Evolutionary conservation across 2,113 vertebrate genomes (phyloP).

Genomic region (Heloderma charlesbogerti): DNA sequence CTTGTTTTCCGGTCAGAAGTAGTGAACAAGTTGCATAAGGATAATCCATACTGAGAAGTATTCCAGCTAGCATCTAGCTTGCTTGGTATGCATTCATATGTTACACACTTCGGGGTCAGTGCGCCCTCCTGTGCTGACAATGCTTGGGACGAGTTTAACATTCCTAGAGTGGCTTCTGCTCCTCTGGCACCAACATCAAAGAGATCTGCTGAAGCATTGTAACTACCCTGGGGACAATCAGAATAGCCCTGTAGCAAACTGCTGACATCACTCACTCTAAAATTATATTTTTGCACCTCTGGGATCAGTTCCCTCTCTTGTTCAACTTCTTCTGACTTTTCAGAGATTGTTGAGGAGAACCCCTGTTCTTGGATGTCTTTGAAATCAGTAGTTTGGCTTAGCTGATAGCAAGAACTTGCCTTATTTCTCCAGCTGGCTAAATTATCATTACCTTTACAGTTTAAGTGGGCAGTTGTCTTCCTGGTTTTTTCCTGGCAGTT

Average conservation of each 20-base stretch:
- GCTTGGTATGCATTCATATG: slow-evolving; percentile 35
- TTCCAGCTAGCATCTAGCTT: slow-evolving; percentile 35
- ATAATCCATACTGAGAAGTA: slow-evolving; percentile 32
- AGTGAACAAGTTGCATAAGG: background rate
- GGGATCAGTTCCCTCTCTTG: slow-evolving; percentile 39
- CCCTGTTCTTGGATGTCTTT: slow-evolving; percentile 22
- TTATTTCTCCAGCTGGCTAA: slow-evolving; percentile 51
- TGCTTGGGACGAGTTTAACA: slow-evolving; percentile 45
- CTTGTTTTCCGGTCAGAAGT: slow-evolving; percentile 33
- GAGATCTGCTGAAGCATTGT: slow-evolving; percentile 84
- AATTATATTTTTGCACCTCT: slow-evolving; percentile 48
- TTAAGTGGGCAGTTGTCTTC: slow-evolving; percentile 14
- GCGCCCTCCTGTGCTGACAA: slow-evolving; percentile 40
- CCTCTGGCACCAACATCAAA: slow-evolving; percentile 75
- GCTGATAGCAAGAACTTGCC: slow-evolving; percentile 30
- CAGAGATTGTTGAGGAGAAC: slow-evolving; percentile 42
- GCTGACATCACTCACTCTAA: background rate
- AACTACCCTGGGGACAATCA: slow-evolving; percentile 60
- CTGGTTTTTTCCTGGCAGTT: too few relatives aligned
- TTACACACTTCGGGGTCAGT: slow-evolving; percentile 45
- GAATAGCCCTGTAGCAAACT: slow-evolving; percentile 36
- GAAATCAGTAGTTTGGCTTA: slow-evolving; percentile 42
- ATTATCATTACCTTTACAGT: background rate
- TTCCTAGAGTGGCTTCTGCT: slow-evolving; percentile 46
- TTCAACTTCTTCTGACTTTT: background rate